Evolutionary conservation across 2,888 invertebrate species (phyloP).

Genomic region (Aplocera efformata): DNA sequence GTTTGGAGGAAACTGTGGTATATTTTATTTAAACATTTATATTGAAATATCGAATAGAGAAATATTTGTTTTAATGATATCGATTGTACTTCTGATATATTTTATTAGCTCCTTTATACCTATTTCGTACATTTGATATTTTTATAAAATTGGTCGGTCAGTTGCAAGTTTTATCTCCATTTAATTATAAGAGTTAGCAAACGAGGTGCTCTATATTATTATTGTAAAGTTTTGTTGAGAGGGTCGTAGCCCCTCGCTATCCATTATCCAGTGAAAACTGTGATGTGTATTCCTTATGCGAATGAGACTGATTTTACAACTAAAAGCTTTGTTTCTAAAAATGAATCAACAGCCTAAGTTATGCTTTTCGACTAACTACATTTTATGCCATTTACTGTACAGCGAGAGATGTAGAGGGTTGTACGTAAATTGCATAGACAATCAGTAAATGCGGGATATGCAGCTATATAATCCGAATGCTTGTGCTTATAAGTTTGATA

Average conservation of each 20-base stretch:
- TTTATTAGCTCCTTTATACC: conserved; percentile 33
- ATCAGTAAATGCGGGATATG: conserved; percentile 34
- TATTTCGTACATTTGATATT: conserved; percentile 50
- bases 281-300: conserved; percentile 81
- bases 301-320: conserved; percentile 80
- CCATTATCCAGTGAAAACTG: conserved; percentile 74
- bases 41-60: conserved; percentile 38
- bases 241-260: conserved; percentile 69
- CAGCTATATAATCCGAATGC: conserved; percentile 57
- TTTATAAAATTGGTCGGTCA: conserved; percentile 54
- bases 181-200: conserved; percentile 69
- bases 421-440: conserved; percentile 17
- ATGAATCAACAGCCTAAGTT: conserved; percentile 57
- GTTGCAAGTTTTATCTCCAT: conserved; percentile 58
- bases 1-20: conserved; percentile 38
- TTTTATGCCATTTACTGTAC: conserved; percentile 16
- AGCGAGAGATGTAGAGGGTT: conserved; percentile 7
- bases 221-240: conserved; percentile 63
- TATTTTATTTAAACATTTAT: conserved; percentile 42
- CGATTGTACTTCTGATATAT: conserved; percentile 53
- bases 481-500: conserved; percentile 55
- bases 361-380: conserved; percentile 31
- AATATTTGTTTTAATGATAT: conserved; percentile 46
- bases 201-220: conserved; percentile 74
- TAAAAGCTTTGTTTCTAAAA: conserved; percentile 69